Base-by-base conservation (phyloP, 23 tunicate genomes). In the Clavelina lepadiformis region DNA sequence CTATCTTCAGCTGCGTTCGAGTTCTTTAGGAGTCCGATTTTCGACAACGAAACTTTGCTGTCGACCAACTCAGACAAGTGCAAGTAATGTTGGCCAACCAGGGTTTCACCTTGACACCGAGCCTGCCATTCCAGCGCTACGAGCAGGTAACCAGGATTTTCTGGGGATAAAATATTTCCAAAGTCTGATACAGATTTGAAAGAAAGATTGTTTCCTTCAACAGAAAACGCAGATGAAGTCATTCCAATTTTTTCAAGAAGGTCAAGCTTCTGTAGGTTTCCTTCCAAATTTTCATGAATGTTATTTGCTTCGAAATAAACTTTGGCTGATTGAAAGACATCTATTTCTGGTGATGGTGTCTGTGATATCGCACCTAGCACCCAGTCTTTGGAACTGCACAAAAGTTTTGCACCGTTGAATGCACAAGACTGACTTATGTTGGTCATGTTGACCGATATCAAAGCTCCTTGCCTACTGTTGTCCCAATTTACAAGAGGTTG, bases 91-190 rank as follows among this genome's bases (percentile, higher is more conserved):
- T 77, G 82, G 2, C 83, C 82, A 3, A 31, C 20, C 0, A 6
- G 15, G 23, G 58, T 19, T 11, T 29, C 30, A 1, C 47, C 31
- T 18, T 63, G 32, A 2, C 13, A 30, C 25, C 41, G 0, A 1
- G 72, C 63, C 21, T 25, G 24, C 80, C 89, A 73, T 21, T 63
- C 53, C 58, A 73, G 1, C 8, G 69, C 79, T 31, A 82, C 61
- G 3, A 59, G 56, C 1, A 65, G 62, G 33, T 54, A 20, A 33
- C 60, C 69, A 28, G 38, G 18, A 2, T 3, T 35, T 3, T 13
- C 25, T 6, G 72, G 72, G 2, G 56, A 22, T 6, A 26, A 3
- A 26, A 66, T 11, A 28, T 66, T 66, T 8, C 72, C 72, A 13
- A 36, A 15, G 3, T 45, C 35, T 36, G 56, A 3, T 6, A 28